Evolutionary conservation across 2,888 invertebrate genomes (phyloP).

Genomic region (Drosophila mercatorum): DNA sequence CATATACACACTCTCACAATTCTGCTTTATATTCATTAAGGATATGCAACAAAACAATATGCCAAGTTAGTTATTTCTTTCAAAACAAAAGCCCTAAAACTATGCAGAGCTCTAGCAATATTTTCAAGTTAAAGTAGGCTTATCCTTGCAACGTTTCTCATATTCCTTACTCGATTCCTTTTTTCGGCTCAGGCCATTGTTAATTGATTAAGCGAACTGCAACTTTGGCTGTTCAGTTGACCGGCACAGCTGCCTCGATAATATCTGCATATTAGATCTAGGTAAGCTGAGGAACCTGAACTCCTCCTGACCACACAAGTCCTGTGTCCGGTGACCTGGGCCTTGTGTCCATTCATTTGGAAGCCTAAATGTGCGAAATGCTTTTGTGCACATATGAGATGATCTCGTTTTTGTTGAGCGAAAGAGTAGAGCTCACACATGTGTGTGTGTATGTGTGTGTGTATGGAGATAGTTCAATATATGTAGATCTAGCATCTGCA

Average conservation of each 20-base stretch:
- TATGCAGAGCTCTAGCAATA: constrained; percentile 62
- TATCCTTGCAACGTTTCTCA: constrained; percentile 52
- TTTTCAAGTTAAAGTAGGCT: constrained; percentile 79
- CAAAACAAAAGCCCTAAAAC: constrained; percentile 50
- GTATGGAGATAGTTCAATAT: neutral
- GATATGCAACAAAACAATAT: constrained; percentile 58
- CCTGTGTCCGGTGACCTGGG: constrained; percentile 8
- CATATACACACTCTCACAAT: constrained; percentile 17
- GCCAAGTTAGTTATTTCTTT: constrained; percentile 67
- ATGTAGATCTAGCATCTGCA: constrained; percentile 37
- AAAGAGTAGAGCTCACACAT: constrained; percentile 55
- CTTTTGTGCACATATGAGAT: constrained; percentile 73
- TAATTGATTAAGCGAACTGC: constrained; percentile 66
- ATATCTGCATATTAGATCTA: constrained; percentile 59
- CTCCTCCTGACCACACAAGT: constrained; percentile 54
- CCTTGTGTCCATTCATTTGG: constrained; percentile 66
- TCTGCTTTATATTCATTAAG: constrained; percentile 70
- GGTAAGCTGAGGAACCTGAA: constrained; percentile 38
- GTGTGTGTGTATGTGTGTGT: neutral
- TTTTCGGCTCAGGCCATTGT: constrained; percentile 52
- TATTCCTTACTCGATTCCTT: constrained; percentile 37
- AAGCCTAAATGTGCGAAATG: constrained; percentile 75
- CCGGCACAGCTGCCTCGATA: constrained; percentile 43
- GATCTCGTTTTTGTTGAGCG: constrained; percentile 72
- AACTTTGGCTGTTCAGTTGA: constrained; percentile 69